A percentile compares a stretch with the other conserved stretches of the same genome.
Evolutionary conservation across 2,113 vertebrate species (phyloP).

Genomic region (Cheilinus undulatus): DNA sequence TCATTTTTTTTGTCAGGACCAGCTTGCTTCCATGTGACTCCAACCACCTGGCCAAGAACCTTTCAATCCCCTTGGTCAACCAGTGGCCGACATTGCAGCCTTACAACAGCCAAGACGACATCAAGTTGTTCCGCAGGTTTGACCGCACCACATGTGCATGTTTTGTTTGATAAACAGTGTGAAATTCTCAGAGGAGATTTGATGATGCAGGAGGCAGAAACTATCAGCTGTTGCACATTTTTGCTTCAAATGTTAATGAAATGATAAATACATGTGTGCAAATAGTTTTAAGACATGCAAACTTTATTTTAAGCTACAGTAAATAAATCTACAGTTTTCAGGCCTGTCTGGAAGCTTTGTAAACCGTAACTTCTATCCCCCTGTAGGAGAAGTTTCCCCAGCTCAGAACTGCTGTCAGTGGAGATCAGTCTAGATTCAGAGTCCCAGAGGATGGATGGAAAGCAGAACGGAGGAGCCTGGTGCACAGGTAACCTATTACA

Average conservation of each 20-base stretch:
- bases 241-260: too few species aligned
- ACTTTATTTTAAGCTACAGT: too few species aligned
- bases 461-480: conserved; percentile 91
- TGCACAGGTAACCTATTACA: conserved; percentile 75
- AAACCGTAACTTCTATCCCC: conserved; percentile 5
- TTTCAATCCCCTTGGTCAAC: conserved; percentile 90
- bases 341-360: background rate
- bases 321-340: background rate
- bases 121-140: conserved; percentile 92
- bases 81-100: conserved; percentile 90
- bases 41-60: conserved; percentile 89
- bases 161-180: background rate
- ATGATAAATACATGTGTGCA: too few species aligned
- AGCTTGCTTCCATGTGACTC: conserved; percentile 94
- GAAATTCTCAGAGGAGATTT: background rate
- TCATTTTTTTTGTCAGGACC: conserved; percentile 86
- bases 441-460: conserved; percentile 87
- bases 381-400: conserved; percentile 91
- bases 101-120: conserved; percentile 84
- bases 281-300: too few species aligned
- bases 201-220: background rate
- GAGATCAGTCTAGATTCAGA: conserved; percentile 93
- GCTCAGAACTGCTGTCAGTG: conserved; percentile 91
- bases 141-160: background rate
- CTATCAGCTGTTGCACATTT: background rate